Base-by-base conservation (phyloP, 2,888 invertebrate genomes). In the Dynastes maya region DNA sequence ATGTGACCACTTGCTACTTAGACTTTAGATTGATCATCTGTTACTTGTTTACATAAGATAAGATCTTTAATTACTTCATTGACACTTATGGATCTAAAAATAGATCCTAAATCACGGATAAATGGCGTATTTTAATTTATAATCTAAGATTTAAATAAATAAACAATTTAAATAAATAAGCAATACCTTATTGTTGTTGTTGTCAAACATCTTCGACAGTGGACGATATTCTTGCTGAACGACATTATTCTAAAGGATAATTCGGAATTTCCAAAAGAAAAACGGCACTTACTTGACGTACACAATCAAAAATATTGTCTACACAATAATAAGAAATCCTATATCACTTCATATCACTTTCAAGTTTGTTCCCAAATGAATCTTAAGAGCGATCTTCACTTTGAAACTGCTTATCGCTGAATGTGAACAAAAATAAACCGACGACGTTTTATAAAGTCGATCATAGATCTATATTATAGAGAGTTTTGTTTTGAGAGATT, bases 191-290 rank as follows among this genome's bases (percentile, higher is more conserved):
- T 86, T 13, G 85, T 82, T n/a, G 86, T 82, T n/a, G 86, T 79
- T 65, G 84, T 81, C 64, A 87, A 82, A 79, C 87, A 87, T 83
- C 84, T 86, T 78, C 85, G 84, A 81, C 84, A 88, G 81, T 86
- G 85, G 77, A 83, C 85, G 63, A 87, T 81, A 81, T 87, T 87
- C 82, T 87, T 88, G 80, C 87, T 88, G 5, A 89, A 83, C 53
- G 88, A 86, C 88, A 89, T 89, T 77, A 3, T 51, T 29, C 22
- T 1, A 45, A 11, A 2, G 8, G 2, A 9, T 45, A 45, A 45
- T 2, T 53, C 53, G 16, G 1, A 53, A 16, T 8, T 8, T 9
- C n/a, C 68, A 68, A 27, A 22, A 22, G 22, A 27, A 49, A 45
- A 45, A 22, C 51, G 3, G 11, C 49, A 27, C 9, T 13, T 32